phyloP scores from a whole-genome alignment of 2,888 invertebrate species.

The Idaea dimidiata region DNA sequence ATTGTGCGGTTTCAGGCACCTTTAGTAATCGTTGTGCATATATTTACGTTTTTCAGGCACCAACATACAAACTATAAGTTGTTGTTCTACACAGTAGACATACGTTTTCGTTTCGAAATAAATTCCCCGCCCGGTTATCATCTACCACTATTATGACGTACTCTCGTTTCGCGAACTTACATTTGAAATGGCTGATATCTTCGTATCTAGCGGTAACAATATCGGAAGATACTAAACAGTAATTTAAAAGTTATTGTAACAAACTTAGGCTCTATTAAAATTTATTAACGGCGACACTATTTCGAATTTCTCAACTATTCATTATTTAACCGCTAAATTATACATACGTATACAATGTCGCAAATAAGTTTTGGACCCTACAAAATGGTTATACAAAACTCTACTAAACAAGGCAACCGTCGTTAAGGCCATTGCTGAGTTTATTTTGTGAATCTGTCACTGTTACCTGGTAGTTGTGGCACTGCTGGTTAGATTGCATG shows the following conservation, averaged over 20 bases:
- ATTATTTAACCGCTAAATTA: constrained; percentile 53
- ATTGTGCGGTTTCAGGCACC: constrained; percentile 5
- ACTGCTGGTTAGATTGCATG: constrained; percentile 67
- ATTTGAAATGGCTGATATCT: neutral
- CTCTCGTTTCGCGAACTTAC: neutral
- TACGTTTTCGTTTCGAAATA: constrained; percentile 78
- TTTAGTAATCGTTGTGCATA: constrained; percentile 23
- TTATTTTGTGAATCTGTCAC: constrained; percentile 69
- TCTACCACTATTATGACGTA: constrained; percentile 7
- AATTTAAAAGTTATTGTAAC: constrained; percentile 28
- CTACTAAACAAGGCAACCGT: constrained; percentile 82
- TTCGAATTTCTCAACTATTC: constrained; percentile 60
- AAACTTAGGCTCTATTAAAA: constrained; percentile 19
- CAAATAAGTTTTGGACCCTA: constrained; percentile 72
- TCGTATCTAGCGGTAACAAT: neutral
- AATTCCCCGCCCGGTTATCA: constrained; percentile 53
- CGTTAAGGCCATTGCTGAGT: constrained; percentile 80
- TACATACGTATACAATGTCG: constrained; percentile 73
- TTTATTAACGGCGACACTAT: constrained; percentile 61
- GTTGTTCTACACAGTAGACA: constrained; percentile 80
- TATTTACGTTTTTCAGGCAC: constrained; percentile 48
- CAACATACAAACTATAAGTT: constrained; percentile 59
- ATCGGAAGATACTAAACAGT: constrained; percentile 7
- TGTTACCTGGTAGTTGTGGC: constrained; percentile 76
- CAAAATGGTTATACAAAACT: constrained; percentile 37